These are phyloP conservation scores for Parthenolecanium corni DNA, from an alignment of 2,888 invertebrate genomes.

Conservation along the genomic window DNA sequence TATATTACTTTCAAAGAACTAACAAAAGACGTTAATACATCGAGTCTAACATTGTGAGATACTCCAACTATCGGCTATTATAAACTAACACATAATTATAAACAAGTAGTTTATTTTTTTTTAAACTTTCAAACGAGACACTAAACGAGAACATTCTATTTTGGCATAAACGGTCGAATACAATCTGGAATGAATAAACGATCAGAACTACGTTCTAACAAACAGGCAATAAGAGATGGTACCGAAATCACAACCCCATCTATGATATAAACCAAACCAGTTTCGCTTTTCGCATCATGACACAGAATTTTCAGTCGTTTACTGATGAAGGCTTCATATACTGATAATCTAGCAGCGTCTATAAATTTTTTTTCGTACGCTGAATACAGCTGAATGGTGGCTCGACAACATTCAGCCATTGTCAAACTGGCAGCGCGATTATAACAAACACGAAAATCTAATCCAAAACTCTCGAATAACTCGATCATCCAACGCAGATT, in stretches of 20 bases:
- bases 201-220: conserved; percentile 50
- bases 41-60: too few species aligned
- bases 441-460: conserved; percentile 54
- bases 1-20: too few species aligned
- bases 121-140: too few species aligned
- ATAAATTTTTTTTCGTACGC: conserved; percentile 49
- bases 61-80: too few species aligned
- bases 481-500: conserved; percentile 44
- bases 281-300: conserved; percentile 44
- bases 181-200: conserved; percentile 37
- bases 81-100: too few species aligned
- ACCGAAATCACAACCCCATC: conserved; percentile 62
- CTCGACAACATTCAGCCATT: conserved; percentile 53
- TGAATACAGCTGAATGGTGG: conserved; percentile 65
- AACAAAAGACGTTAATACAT: too few species aligned
- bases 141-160: background rate
- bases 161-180: conserved; percentile 25
- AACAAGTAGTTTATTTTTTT: too few species aligned
- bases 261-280: conserved; percentile 53
- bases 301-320: conserved; percentile 63
- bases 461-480: conserved; percentile 53
- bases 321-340: conserved; percentile 61
- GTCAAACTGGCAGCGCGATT: conserved; percentile 50
- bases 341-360: conserved; percentile 61
- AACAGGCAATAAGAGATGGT: conserved; percentile 60